Percentiles rank a stretch among this genome's conserved stretches.
These are phyloP conservation scores for Caenorhabditis imperialis DNA, from an alignment of 2,888 invertebrate species.

Conservation along the genomic window DNA sequence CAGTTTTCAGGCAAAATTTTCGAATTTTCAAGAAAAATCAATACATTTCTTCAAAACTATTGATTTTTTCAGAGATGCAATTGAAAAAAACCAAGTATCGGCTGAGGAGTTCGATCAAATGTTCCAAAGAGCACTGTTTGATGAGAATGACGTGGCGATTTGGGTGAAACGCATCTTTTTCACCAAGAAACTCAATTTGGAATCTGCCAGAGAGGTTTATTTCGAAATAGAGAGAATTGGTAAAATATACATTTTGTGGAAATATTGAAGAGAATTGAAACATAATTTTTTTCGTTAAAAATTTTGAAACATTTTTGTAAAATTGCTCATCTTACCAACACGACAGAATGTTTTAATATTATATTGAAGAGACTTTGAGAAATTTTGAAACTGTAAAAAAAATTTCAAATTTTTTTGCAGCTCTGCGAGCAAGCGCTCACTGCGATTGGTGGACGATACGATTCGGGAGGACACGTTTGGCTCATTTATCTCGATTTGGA, in stretches of 20 bases:
- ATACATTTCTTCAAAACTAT: background rate
- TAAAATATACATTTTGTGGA: background rate
- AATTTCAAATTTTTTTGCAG: too few relatives aligned
- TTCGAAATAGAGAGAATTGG: too few relatives aligned
- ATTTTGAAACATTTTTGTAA: background rate
- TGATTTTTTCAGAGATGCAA: background rate
- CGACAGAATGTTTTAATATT: background rate
- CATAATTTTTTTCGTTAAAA: too few relatives aligned
- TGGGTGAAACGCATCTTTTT: constrained; percentile 48
- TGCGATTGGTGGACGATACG: constrained; percentile 37
- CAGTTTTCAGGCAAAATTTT: too few relatives aligned
- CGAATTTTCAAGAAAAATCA: background rate
- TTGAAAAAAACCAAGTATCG: background rate
- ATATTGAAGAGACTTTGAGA: too few relatives aligned
- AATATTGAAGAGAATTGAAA: too few relatives aligned
- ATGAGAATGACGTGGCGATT: constrained; percentile 33
- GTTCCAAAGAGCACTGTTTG: constrained; percentile 44
- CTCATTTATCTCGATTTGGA: constrained; percentile 26
- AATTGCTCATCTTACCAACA: too few relatives aligned
- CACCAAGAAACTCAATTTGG: constrained; percentile 4
- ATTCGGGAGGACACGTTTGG: constrained; percentile 47
- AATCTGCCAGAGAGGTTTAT: constrained; percentile 7
- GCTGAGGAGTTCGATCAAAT: constrained; percentile 36
- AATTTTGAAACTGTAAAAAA: too few relatives aligned
- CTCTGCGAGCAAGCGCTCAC: constrained; percentile 32